phyloP scores from a whole-genome alignment of 2,888 invertebrate genomes.

The Lasioglossum figueresi region DNA sequence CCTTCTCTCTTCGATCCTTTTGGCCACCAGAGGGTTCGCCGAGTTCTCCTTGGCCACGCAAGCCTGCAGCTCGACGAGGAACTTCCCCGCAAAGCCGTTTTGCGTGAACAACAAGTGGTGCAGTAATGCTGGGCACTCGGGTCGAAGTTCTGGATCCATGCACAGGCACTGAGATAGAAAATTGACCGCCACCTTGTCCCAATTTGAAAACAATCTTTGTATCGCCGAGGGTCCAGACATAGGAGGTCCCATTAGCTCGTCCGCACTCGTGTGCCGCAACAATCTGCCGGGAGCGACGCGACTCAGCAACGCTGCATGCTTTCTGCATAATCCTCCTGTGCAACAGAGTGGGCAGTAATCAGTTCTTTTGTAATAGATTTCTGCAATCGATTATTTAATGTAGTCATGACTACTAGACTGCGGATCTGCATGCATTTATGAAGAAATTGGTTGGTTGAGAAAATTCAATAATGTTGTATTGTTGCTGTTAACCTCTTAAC shows the following conservation, averaged over 20 bases:
- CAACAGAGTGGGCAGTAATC: background rate
- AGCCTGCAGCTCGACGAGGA: slow-evolving; percentile 87
- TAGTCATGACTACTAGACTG: too few relatives aligned
- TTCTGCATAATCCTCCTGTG: slow-evolving; percentile 65
- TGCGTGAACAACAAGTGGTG: slow-evolving; percentile 88
- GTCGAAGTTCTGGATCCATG: slow-evolving; percentile 88
- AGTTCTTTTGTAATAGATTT: too few relatives aligned
- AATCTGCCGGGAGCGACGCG: slow-evolving; percentile 74
- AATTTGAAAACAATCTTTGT: slow-evolving; percentile 80
- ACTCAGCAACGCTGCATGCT: slow-evolving; percentile 74
- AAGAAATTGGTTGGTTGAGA: too few relatives aligned
- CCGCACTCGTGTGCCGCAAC: slow-evolving; percentile 77
- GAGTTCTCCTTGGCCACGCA: slow-evolving; percentile 88
- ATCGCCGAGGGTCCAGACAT: slow-evolving; percentile 80
- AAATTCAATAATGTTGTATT: too few relatives aligned
- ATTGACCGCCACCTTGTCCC: slow-evolving; percentile 84
- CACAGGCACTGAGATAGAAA: slow-evolving; percentile 86
- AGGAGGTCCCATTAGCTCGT: slow-evolving; percentile 65
- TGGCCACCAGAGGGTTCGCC: slow-evolving; percentile 85
- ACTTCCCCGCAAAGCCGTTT: slow-evolving; percentile 88
- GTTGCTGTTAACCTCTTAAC: too few relatives aligned
- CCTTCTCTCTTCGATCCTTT: slow-evolving; percentile 71
- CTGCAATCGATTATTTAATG: too few relatives aligned
- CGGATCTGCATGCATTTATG: too few relatives aligned
- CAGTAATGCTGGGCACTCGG: slow-evolving; percentile 87